These are phyloP conservation scores for Verasper variegatus DNA, from an alignment of 2,113 vertebrate species.

Conservation along the genomic window DNA sequence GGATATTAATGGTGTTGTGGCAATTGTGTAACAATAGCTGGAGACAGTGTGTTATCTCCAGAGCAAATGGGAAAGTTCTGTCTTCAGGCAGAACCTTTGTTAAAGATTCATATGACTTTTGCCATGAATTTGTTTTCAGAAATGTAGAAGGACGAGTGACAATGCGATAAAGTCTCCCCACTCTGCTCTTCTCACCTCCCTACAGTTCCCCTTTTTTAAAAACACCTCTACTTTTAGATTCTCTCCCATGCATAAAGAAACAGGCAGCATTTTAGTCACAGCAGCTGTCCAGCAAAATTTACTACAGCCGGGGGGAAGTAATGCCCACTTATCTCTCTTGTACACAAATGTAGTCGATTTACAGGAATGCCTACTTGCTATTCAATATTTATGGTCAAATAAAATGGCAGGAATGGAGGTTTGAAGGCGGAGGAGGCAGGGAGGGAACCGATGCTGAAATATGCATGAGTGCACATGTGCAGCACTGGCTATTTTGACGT, in stretches of 20 bases:
- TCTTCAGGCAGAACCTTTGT: conserved; percentile 47
- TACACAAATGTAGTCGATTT: conserved; percentile 70
- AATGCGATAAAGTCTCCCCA: conserved; percentile 27
- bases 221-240: conserved; percentile 35
- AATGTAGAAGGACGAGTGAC: conserved; percentile 29
- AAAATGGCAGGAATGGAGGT: conserved; percentile 57
- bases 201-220: conserved; percentile 4
- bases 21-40: conserved; percentile 35
- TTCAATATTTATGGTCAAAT: conserved; percentile 73
- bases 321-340: conserved; percentile 69
- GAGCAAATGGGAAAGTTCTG: conserved; percentile 77
- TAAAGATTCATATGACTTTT: conserved; percentile 74
- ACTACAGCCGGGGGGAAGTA: conserved; percentile 38
- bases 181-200: conserved; percentile 43
- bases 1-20: conserved; percentile 52
- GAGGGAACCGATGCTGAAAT: conserved; percentile 48
- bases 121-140: conserved; percentile 30
- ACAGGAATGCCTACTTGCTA: conserved; percentile 56
- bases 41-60: conserved; percentile 34
- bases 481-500: conserved; percentile 29
- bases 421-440: conserved; percentile 30
- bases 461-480: conserved; percentile 63
- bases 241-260: conserved; percentile 47
- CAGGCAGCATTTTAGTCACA: conserved; percentile 45
- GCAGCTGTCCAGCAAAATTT: conserved; percentile 56